Evolutionary conservation across 2,888 invertebrate genomes (phyloP).

Genomic region (Amblyteles armatorius): DNA sequence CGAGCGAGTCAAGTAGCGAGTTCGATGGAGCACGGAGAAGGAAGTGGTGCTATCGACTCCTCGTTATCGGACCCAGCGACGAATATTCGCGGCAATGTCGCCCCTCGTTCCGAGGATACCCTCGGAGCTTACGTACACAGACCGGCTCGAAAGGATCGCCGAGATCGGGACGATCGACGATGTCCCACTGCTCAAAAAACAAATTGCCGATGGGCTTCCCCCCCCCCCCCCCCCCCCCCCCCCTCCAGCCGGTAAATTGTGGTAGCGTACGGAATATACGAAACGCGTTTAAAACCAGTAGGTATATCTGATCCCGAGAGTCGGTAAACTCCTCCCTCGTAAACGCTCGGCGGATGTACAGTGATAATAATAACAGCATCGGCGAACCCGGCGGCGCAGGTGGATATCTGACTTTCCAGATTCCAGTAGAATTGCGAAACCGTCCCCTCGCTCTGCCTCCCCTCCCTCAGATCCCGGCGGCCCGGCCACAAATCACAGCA

Average conservation of each 20-base stretch:
- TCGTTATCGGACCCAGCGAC: constrained; percentile 51
- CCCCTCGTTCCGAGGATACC: background rate
- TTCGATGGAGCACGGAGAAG: constrained; percentile 13
- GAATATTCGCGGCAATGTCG: constrained; percentile 37
- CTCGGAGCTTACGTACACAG: background rate
- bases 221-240: background rate
- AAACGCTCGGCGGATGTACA: constrained; percentile 16
- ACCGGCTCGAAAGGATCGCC: background rate
- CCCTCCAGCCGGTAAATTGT: constrained; percentile 18
- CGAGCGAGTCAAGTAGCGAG: constrained; percentile 17
- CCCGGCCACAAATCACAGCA: constrained; percentile 39
- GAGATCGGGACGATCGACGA: constrained; percentile 3
- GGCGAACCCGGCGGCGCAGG: constrained; percentile 39
- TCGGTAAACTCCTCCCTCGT: constrained; percentile 48
- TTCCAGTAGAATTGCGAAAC: constrained; percentile 57
- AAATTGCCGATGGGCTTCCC: constrained; percentile 50
- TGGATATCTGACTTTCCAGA: constrained; percentile 51
- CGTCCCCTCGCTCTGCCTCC: constrained; percentile 7
- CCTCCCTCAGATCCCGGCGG: background rate
- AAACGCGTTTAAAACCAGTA: constrained; percentile 53
- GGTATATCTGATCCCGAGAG: constrained; percentile 28
- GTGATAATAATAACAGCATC: constrained; percentile 29
- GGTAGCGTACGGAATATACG: constrained; percentile 12
- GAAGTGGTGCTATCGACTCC: constrained; percentile 36
- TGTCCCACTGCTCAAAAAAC: constrained; percentile 31